Base-by-base conservation (phyloP, 1,140 invertebrate genomes). In the Cydia fagiglandana region DNA sequence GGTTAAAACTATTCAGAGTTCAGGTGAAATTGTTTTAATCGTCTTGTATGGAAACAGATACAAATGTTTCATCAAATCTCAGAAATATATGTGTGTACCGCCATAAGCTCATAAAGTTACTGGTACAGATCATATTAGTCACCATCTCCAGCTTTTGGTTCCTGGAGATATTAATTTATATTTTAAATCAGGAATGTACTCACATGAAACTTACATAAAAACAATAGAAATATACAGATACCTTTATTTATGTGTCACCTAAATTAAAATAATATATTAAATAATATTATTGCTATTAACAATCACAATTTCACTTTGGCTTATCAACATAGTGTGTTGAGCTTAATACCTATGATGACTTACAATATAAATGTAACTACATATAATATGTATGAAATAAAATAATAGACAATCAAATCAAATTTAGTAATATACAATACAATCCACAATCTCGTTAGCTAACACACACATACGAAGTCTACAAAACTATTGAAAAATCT, bases 281-380 rank as follows among this genome's bases (percentile, higher is more conserved):
- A 81, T 70, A 76, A 80, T 66, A 75, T 80, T 87, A 86, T 84
- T 84, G 82, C 86, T 88, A 88, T 77, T 80, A 83, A 84, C 74
- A 88, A 88, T 88, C 87, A 88, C 86, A 87, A 78, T 84, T 74
- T 83, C 84, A 85, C 84, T 88, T 87, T 84, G 82, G 79, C 81
- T 83, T 83, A 77, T 41, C 73, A 70, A 70, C 66, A 75, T n/a
- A 30, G 50, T 38, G 70, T 24, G 73, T 73, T 53, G 73, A 73
- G 47, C 41, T 73, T 73, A 73, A 2, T 28, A 73, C n/a, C 38
- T 53, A 73, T 28, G 5, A 17, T 34, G 38, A 17, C 66, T 70
- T 70, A 15, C 15, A 30, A 30, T 68, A 24, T 12, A 73, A 68
- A 17, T 24, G 28, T 61, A 61, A 10, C 56, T 64, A n/a, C n/a